A percentile compares a stretch with the other conserved stretches of the same genome.
Evolutionary conservation across 2,113 vertebrate genomes (phyloP).

Genomic region (Sander vitreus): DNA sequence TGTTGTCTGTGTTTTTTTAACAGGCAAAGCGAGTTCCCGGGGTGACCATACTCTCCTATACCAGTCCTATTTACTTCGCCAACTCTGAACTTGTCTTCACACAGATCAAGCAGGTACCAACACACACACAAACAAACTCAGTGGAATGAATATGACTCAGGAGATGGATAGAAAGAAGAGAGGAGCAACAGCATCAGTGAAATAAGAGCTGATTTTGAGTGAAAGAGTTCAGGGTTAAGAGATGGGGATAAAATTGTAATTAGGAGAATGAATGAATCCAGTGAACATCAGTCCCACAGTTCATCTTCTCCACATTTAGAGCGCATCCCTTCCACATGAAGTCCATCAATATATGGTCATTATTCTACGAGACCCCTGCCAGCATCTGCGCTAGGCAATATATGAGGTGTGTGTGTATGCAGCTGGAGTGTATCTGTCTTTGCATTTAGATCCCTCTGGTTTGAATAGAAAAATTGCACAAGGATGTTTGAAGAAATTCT

Average conservation of each 20-base stretch:
- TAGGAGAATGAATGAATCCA: neutral
- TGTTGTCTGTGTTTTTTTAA: neutral
- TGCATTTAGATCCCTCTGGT: neutral
- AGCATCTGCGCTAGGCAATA: neutral
- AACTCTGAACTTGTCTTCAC: slow-evolving; percentile 87
- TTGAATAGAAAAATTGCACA: neutral
- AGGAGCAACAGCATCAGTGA: neutral
- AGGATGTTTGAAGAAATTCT: neutral
- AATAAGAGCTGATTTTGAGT: neutral
- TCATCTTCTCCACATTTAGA: neutral
- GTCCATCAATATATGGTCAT: neutral
- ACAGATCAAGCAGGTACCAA: slow-evolving; percentile 80
- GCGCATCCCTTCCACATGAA: neutral
- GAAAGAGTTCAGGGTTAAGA: neutral
- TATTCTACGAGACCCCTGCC: neutral
- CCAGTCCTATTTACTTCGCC: slow-evolving; percentile 89
- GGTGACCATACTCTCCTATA: slow-evolving; percentile 88
- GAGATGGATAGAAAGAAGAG: neutral
- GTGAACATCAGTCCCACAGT: neutral
- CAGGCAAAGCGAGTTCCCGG: slow-evolving; percentile 89
- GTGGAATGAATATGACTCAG: neutral
- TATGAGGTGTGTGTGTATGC: neutral
- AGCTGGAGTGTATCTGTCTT: neutral
- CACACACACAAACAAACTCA: slow-evolving; percentile 3
- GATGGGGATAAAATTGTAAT: neutral